phyloP scores from a whole-genome alignment of 1,140 invertebrate genomes.

The Diploscapter pachys region DNA sequence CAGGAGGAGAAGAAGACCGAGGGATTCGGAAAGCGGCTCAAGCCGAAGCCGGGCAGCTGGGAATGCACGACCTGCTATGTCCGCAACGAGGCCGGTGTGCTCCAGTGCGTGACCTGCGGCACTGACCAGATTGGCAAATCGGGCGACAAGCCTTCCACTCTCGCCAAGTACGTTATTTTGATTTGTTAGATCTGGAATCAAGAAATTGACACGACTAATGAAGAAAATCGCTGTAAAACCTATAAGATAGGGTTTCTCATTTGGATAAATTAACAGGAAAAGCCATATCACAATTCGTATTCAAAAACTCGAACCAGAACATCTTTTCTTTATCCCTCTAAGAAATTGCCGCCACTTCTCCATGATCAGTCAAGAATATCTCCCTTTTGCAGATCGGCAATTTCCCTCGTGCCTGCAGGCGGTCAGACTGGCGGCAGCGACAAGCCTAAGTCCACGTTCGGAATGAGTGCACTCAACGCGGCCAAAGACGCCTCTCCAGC shows the following conservation, averaged over 20 bases:
- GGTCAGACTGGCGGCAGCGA: background rate
- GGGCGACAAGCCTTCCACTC: constrained; percentile 18
- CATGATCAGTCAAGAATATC: too few species aligned
- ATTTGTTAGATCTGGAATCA: too few species aligned
- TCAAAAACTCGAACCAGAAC: too few species aligned
- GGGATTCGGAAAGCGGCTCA: constrained; percentile 9
- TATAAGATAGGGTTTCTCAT: too few species aligned
- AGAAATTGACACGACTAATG: too few species aligned
- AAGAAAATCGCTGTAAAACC: too few species aligned
- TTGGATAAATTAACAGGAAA: too few species aligned
- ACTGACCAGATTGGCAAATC: constrained; percentile 25
- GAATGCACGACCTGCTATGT: constrained; percentile 27
- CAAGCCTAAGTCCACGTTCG: constrained; percentile 8
- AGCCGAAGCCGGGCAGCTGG: constrained; percentile 24
- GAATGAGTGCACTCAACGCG: background rate
- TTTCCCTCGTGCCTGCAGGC: too few species aligned
- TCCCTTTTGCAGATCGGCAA: too few species aligned
- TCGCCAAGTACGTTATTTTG: constrained; percentile 15
- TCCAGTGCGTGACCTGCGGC: constrained; percentile 14
- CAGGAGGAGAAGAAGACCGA: background rate
- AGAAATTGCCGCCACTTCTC: too few species aligned
- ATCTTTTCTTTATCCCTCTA: too few species aligned
- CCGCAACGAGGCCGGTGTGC: constrained; percentile 19
- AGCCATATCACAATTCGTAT: too few species aligned
- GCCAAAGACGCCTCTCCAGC: background rate